Conservation (phyloP, 2,113 vertebrate genomes). For the Raja brachyura region DNA sequence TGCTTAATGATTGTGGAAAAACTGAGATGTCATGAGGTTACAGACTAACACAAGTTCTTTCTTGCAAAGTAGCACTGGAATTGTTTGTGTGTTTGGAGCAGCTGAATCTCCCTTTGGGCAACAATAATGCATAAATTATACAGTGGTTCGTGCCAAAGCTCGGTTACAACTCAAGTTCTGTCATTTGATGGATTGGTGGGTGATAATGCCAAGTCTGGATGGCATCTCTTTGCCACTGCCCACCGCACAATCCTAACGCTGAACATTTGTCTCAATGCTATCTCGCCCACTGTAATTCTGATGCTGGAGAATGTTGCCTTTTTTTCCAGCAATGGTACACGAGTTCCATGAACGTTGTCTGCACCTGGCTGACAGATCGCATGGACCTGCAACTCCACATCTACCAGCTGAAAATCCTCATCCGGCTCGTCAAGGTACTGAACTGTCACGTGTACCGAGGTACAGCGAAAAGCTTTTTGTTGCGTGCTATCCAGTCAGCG, state of each 20-base stretch:
- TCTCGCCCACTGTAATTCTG: slow-evolving; percentile 42
- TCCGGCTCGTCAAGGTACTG: slow-evolving; percentile 94
- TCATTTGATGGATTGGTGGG: not conserved
- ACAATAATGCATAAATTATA: not conserved
- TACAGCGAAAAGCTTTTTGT: too few species aligned
- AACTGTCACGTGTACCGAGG: too few species aligned
- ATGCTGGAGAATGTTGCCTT: slow-evolving; percentile 81
- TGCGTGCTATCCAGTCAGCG: too few species aligned
- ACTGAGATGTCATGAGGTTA: not conserved
- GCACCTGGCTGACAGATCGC: slow-evolving; percentile 96
- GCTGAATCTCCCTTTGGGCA: not conserved
- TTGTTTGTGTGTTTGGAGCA: not conserved
- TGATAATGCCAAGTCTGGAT: not conserved
- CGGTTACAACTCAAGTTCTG: not conserved
- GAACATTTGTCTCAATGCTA: not conserved
- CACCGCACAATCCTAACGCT: not conserved
- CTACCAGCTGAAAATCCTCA: slow-evolving; percentile 98
- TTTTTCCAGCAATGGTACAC: slow-evolving; percentile 99
- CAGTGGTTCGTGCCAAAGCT: not conserved
- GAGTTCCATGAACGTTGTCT: slow-evolving; percentile 94
- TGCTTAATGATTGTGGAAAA: not conserved
- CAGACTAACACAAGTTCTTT: not conserved
- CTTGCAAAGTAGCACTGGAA: not conserved
- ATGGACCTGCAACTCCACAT: slow-evolving; percentile 99
- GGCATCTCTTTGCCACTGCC: not conserved